These are phyloP conservation scores for Haliclystus octoradiatus DNA, from an alignment of 30 jellyfish, hydroid and myxozoan genomes.

Conservation along the genomic window DNA sequence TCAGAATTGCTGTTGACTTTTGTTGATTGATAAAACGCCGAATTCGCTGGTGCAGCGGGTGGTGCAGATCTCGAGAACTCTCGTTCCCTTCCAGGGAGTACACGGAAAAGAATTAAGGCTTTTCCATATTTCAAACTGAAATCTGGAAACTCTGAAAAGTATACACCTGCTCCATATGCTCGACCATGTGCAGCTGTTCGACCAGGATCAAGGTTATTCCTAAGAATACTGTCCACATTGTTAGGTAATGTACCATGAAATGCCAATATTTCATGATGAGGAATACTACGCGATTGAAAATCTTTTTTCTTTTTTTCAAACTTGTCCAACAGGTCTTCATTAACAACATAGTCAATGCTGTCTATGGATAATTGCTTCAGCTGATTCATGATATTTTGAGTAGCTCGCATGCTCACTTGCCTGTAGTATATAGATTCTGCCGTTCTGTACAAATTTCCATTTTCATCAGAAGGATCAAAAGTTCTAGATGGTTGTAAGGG, in stretches of 20 bases:
- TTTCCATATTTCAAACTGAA: slow-evolving; percentile 24
- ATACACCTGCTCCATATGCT: slow-evolving; percentile 32
- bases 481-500: slow-evolving; percentile 1
- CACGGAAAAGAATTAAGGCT: slow-evolving; percentile 13
- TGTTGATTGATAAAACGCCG: background rate
- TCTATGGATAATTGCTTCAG: slow-evolving; percentile 15
- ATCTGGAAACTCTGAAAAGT: slow-evolving; percentile 43
- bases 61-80: slow-evolving; percentile 2
- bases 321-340: slow-evolving; percentile 15
- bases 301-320: slow-evolving; percentile 17
- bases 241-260: slow-evolving; percentile 44
- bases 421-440: slow-evolving; percentile 45
- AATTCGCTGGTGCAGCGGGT: background rate
- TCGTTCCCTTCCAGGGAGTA: slow-evolving; percentile 17
- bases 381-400: background rate
- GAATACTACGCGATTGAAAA: slow-evolving; percentile 7
- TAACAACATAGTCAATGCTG: slow-evolving; percentile 1
- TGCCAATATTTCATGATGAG: slow-evolving; percentile 18
- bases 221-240: slow-evolving; percentile 22
- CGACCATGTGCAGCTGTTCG: slow-evolving; percentile 12
- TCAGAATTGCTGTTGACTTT: background rate
- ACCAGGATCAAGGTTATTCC: slow-evolving; percentile 19
- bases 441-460: slow-evolving; percentile 24
- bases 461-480: slow-evolving; percentile 21
- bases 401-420: slow-evolving; percentile 6